phyloP scores from a whole-genome alignment of 1,140 invertebrate species.

The Meloidogyne chitwoodi region DNA sequence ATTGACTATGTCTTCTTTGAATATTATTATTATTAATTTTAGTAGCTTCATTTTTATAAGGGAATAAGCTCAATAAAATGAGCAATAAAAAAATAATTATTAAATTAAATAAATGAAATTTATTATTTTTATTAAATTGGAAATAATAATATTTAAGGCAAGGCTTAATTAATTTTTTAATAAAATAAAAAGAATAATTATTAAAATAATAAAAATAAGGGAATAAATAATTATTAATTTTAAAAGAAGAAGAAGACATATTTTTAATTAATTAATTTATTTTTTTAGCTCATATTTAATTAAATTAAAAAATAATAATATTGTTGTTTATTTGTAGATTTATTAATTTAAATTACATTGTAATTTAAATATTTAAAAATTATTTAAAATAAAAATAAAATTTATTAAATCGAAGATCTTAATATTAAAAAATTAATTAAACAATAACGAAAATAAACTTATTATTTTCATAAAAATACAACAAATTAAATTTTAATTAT shows the following conservation, averaged over 20 bases:
- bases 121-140: neutral
- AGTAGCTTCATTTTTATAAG: neutral
- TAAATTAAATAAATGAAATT: neutral
- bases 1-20: neutral
- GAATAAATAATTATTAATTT: neutral
- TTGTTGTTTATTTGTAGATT: neutral
- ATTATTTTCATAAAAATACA: no score
- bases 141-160: neutral
- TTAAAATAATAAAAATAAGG: neutral
- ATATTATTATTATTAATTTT: neutral
- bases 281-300: neutral
- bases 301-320: neutral
- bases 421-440: no score
- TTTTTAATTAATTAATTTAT: neutral
- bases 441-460: no score
- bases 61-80: neutral
- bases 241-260: neutral
- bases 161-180: neutral
- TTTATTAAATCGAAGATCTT: no score
- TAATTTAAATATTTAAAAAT: neutral
- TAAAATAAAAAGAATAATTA: neutral
- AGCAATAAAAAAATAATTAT: neutral
- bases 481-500: no score
- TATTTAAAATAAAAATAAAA: no score
- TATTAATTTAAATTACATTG: neutral